These are phyloP conservation scores for Phthorimaea operculella DNA, from an alignment of 1,140 invertebrate species.

Conservation along the genomic window DNA sequence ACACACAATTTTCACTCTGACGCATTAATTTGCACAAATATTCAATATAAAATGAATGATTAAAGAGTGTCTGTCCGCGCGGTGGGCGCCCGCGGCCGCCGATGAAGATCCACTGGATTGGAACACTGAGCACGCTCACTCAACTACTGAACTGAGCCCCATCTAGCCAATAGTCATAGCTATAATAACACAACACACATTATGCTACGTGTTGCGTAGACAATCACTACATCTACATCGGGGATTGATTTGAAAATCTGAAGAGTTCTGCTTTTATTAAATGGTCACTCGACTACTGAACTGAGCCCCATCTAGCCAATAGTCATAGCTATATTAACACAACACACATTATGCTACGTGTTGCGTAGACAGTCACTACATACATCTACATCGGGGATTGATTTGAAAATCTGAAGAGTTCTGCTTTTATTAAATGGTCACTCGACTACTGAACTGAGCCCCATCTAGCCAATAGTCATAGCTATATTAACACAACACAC, in stretches of 20 bases:
- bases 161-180: slow-evolving; percentile 12
- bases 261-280: too few relatives aligned
- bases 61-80: background rate
- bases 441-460: slow-evolving; percentile 30
- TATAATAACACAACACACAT: slow-evolving; percentile 1
- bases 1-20: background rate
- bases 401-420: too few relatives aligned
- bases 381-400: too few relatives aligned
- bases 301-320: slow-evolving; percentile 15
- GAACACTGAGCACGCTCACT: slow-evolving; percentile 57
- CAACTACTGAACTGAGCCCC: slow-evolving; percentile 28
- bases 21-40: background rate
- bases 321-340: slow-evolving; percentile 6
- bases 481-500: slow-evolving; percentile 1
- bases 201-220: background rate
- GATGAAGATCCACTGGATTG: slow-evolving; percentile 55
- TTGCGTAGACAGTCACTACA: background rate
- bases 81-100: slow-evolving; percentile 33
- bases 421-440: too few relatives aligned
- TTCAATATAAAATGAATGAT: background rate
- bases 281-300: slow-evolving; percentile 31
- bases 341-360: slow-evolving; percentile 1
- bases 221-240: background rate
- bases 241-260: too few relatives aligned
- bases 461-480: slow-evolving; percentile 12